These are phyloP conservation scores for Seriola dumerili DNA, from an alignment of 2,113 vertebrate species.

Conservation along the genomic window DNA sequence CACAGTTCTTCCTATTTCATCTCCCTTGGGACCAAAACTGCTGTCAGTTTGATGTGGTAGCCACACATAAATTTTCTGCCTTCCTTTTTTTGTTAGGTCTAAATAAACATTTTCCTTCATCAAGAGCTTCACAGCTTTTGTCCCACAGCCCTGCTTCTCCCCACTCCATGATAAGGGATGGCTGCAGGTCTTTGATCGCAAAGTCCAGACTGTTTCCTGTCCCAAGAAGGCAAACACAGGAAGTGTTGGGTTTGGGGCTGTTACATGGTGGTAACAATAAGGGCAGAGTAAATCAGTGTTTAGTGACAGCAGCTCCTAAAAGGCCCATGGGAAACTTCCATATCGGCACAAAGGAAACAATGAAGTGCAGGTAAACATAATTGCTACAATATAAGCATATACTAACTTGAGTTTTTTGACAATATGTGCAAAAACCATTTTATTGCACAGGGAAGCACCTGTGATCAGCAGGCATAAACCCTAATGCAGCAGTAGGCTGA, in stretches of 20 bases:
- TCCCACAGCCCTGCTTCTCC: background rate
- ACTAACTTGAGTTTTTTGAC: background rate
- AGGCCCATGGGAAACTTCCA: slow-evolving; percentile 50
- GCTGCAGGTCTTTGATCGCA: slow-evolving; percentile 62
- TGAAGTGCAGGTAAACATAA: background rate
- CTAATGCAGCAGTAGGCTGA: background rate
- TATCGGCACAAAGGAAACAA: background rate
- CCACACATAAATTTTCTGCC: background rate
- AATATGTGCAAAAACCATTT: background rate
- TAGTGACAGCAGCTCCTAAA: slow-evolving; percentile 30
- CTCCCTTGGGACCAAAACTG: background rate
- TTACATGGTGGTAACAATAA: slow-evolving; percentile 53
- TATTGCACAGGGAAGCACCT: too few relatives aligned
- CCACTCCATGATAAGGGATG: slow-evolving; percentile 37
- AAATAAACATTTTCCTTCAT: slow-evolving; percentile 32
- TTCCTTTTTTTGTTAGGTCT: slow-evolving; percentile 9
- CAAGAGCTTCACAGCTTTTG: slow-evolving; percentile 3
- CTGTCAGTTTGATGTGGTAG: background rate
- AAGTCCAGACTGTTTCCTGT: slow-evolving; percentile 67
- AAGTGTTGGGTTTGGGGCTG: slow-evolving; percentile 55
- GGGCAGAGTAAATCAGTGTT: slow-evolving; percentile 37
- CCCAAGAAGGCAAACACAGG: slow-evolving; percentile 68
- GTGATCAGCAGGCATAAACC: background rate
- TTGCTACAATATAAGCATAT: background rate
- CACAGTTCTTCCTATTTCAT: slow-evolving; percentile 27